Evolutionary conservation across 2,113 vertebrate genomes (phyloP), one percentile per base, ranked within the genome.

Genomic region (Naja naja): DNA sequence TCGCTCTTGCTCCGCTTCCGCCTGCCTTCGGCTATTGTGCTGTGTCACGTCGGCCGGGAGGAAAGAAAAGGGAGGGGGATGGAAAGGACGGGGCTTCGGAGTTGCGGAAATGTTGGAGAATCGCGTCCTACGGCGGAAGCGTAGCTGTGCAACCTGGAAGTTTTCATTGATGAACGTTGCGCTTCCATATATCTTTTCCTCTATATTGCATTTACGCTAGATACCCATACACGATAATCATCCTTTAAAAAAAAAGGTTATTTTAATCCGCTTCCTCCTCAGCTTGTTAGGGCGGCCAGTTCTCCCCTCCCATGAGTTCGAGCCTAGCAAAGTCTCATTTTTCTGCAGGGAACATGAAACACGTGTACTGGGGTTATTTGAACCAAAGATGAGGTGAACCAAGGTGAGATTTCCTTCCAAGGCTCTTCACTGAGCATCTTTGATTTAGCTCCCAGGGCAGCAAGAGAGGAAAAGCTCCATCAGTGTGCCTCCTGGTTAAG

Each of bases 11-110:
- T 1, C 43, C 43, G 43, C 45, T 87, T 27, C 85, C 27, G 85
- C 23, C 25, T 30, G 43, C 47, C 34, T 81, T 81, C 34, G 7
- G 56, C 85, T 45, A 39, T 55, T 64, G 74, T 94, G 93, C 93
- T 92, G 93, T 69, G 93, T 94, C 93, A 94, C 34, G 27, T 45
- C n/a, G 87, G 69, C 87, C n/a, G n/a, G 27, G 53, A n/a, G 53
- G 55, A 27, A 49, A 27, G 27, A 4, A 8, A 23, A 12, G 0
- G 55, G 39, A 0, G 7, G 39, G 10, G 69, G 54, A n/a, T 49
- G 69, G 0, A 4, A 27, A 7, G 27, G 4, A 25, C 0, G 87
- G 81, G 90, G 25, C 47, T 20, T 27, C 45, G 93, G 88, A 88
- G 60, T 1, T n/a, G 58, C 22, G 45, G 8, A 49, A 2, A 54